Evolutionary conservation across 2,113 vertebrate species (phyloP).

Genomic region (Brachyistius frenatus): DNA sequence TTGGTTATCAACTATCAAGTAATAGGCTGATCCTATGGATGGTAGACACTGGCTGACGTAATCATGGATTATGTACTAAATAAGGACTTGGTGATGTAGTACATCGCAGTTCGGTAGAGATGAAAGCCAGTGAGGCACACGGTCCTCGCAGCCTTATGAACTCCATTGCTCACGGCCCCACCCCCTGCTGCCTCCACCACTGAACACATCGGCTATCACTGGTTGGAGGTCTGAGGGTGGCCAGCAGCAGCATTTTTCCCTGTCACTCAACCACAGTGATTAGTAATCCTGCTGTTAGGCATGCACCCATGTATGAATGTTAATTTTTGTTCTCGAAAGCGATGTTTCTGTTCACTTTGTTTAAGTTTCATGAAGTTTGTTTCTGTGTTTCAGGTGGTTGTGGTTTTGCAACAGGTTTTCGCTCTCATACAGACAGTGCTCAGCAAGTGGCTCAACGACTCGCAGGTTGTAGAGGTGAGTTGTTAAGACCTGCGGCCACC

Average conservation of each 20-base stretch:
- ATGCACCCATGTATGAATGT: slow-evolving; percentile 5
- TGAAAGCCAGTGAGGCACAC: slow-evolving; percentile 12
- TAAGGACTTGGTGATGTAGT: neutral
- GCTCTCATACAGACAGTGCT: slow-evolving; percentile 98
- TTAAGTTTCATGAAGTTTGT: neutral
- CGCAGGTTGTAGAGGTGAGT: slow-evolving; percentile 98
- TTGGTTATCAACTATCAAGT: neutral
- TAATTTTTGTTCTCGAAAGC: neutral
- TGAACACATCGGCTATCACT: neutral
- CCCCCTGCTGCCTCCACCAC: neutral
- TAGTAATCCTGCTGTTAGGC: slow-evolving; percentile 13
- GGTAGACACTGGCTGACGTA: neutral
- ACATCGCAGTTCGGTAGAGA: neutral
- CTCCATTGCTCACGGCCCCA: neutral
- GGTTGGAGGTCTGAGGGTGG: slow-evolving; percentile 13
- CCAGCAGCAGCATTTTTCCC: slow-evolving; percentile 1
- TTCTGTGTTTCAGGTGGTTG: slow-evolving; percentile 89
- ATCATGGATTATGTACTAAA: neutral
- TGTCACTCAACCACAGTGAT: slow-evolving; percentile 15
- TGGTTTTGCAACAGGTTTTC: slow-evolving; percentile 98
- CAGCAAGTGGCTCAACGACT: slow-evolving; percentile 98
- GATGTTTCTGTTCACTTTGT: neutral
- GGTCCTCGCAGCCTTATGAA: neutral
- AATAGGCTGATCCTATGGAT: too few species aligned
- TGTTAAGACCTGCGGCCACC: neutral